Conservation (phyloP, 2,888 invertebrate species). For the Muschampia plurimacula region DNA sequence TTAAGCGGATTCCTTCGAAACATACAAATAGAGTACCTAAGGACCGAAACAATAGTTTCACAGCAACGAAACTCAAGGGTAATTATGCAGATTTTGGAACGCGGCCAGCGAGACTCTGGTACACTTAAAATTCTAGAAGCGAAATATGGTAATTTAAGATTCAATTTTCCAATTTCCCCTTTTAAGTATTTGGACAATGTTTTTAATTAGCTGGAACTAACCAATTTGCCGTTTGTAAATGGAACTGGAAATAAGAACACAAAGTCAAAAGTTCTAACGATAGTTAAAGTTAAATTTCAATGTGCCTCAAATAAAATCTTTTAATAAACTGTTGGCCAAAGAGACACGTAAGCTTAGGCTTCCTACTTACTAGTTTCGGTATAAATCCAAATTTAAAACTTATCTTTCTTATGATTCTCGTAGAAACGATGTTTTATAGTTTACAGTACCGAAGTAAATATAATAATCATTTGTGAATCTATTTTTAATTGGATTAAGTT, state of each 20-base stretch:
- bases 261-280: conserved; percentile 12
- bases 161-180: conserved; percentile 40
- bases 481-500: too few species aligned
- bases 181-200: conserved; percentile 41
- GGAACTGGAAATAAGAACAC: conserved; percentile 13
- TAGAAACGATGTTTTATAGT: background rate
- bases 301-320: background rate
- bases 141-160: conserved; percentile 38
- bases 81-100: conserved; percentile 47
- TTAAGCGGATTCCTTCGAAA: conserved; percentile 50
- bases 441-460: background rate
- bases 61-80: conserved; percentile 40
- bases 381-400: background rate
- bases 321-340: background rate
- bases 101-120: conserved; percentile 42
- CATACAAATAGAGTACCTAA: conserved; percentile 48
- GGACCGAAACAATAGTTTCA: conserved; percentile 44
- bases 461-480: too few species aligned
- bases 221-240: conserved; percentile 35
- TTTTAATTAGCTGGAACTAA: conserved; percentile 39
- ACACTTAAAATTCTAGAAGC: conserved; percentile 46
- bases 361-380: background rate
- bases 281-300: background rate
- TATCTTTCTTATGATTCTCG: background rate
- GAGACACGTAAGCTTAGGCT: background rate